phyloP scores from a whole-genome alignment of 2,888 invertebrate species.

The Athrips mouffetella region DNA sequence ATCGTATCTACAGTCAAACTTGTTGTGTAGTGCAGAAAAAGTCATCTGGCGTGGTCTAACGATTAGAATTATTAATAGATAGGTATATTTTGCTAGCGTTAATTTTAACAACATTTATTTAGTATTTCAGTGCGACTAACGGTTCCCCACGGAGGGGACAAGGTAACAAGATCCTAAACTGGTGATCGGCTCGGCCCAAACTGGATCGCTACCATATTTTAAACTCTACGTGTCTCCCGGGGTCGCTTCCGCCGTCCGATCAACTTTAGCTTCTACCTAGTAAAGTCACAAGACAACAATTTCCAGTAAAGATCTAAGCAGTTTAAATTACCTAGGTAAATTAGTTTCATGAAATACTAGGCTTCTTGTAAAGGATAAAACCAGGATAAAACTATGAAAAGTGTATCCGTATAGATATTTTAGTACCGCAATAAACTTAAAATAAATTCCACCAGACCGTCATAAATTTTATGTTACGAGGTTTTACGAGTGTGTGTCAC shows the following conservation, averaged over 20 bases:
- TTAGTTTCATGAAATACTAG: slow-evolving; percentile 1
- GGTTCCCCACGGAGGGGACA: background rate
- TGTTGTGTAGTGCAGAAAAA: too few relatives aligned
- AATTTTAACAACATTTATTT: too few relatives aligned
- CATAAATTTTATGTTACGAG: slow-evolving; percentile 40
- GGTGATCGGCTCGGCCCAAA: slow-evolving; percentile 4
- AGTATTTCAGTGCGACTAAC: too few relatives aligned
- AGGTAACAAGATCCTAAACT: background rate
- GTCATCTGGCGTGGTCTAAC: too few relatives aligned
- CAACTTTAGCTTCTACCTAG: background rate
- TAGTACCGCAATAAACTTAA: slow-evolving; percentile 46
- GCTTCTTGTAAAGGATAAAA: slow-evolving; percentile 18
- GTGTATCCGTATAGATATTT: slow-evolving; percentile 41
- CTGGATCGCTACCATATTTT: slow-evolving; percentile 5
- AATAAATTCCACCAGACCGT: slow-evolving; percentile 40
- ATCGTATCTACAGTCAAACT: too few relatives aligned
- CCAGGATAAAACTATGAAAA: slow-evolving; percentile 30
- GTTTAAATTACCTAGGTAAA: slow-evolving; percentile 1
- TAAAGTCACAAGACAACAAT: background rate
- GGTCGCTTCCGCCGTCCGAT: background rate
- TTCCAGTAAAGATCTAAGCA: background rate
- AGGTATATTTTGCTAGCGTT: too few relatives aligned
- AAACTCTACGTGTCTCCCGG: background rate
- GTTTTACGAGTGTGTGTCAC: slow-evolving; percentile 40
- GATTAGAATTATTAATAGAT: too few relatives aligned